phyloP scores from a whole-genome alignment of 2,113 vertebrate species.

The Mesembrinibis cayennensis region DNA sequence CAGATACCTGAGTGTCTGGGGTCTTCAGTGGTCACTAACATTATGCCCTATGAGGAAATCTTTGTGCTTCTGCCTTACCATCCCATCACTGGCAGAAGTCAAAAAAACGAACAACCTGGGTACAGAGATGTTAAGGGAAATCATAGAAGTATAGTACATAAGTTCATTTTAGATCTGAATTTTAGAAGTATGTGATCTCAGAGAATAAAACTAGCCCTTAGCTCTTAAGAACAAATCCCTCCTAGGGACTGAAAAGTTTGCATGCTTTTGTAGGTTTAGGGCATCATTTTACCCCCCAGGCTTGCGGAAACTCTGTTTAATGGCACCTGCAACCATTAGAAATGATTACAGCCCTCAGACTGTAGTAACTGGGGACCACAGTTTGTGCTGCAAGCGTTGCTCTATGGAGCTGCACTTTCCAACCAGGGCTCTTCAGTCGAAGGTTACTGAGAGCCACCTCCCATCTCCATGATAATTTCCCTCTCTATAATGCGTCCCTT shows the following conservation, averaged over 20 bases:
- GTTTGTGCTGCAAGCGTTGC: not conserved
- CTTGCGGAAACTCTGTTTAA: not conserved
- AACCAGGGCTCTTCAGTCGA: not conserved
- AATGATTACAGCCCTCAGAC: not conserved
- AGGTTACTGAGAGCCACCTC: not conserved
- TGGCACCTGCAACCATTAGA: slow-evolving; percentile 3
- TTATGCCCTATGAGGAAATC: accelerated
- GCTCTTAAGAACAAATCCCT: not conserved
- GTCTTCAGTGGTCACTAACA: not conserved
- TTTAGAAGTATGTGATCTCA: not conserved
- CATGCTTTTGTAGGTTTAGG: not conserved
- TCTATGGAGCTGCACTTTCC: not conserved
- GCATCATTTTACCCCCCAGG: not conserved
- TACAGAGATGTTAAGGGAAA: not conserved
- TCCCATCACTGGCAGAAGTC: not conserved
- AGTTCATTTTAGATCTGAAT: not conserved
- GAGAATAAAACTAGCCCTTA: not conserved
- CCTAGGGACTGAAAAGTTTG: not conserved
- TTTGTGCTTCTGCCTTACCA: not conserved
- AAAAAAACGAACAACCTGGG: not conserved
- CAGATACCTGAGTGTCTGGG: not conserved
- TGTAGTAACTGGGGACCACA: not conserved
- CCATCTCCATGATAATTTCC: slow-evolving; percentile 3
- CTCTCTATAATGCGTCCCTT: not conserved
- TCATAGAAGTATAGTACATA: not conserved